Base-by-base conservation (phyloP, 2,888 invertebrate species). In the Bruchidius siliquastri region DNA sequence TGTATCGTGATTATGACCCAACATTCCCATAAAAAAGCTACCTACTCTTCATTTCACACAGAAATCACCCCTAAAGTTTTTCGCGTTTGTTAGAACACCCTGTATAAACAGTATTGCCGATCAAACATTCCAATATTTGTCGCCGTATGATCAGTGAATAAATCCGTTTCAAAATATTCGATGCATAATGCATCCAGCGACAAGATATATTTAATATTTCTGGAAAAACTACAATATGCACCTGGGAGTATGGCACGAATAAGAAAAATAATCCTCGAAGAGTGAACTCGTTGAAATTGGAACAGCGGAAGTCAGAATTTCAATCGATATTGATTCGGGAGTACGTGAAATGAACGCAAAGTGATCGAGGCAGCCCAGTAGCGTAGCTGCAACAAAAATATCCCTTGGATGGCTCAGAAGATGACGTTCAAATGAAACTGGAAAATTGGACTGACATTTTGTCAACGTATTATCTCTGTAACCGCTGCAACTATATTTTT, bases 251-350 rank as follows among this genome's bases (percentile, higher is more conserved):
- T 49, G 49, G 8, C 30, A 21, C 49, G 26, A 71, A 69, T 22
- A 67, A 71, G 73, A 72, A 72, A 26, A 73, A 71, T 69, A 71
- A 71, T 74, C 73, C 69, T 71, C 68, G 74, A 69, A 20, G 68
- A 69, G 75, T 75, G 72, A 74, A 72, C 71, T 71, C 67, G 66
- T 71, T 72, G 74, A 71, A 76, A 78, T 74, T 78, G 75, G 74
- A 76, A 74, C 74, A 76, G 72, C 74, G 75, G 77, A 75, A 73
- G 71, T 71, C 66, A 66, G 32, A 73, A 71, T n/a, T 73, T 71
- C 73, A 79, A 79, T 79, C 79, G 79, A 79, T 79, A 79, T 79
- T 77, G 79, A 79, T 79, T 77, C 74, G 74, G 74, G 70, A 10
- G 49, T 73, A 73, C 73, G 73, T 73, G 73, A 73, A 73, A 74